Conservation (phyloP, 2,888 invertebrate genomes). For the Uropetala carovei region DNA sequence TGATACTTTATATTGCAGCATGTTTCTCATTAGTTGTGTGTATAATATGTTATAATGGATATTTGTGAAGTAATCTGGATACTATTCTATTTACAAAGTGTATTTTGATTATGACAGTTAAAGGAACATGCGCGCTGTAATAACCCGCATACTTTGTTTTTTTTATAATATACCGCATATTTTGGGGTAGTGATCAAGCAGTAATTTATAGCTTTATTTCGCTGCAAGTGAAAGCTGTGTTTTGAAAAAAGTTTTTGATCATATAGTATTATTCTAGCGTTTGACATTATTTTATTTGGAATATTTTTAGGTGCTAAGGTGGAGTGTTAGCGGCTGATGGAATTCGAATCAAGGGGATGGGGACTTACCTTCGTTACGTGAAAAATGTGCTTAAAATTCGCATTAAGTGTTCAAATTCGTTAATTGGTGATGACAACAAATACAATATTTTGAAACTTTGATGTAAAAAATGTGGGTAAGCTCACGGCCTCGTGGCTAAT, state of each 20-base stretch:
- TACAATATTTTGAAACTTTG: slow-evolving; percentile 48
- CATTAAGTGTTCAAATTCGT: slow-evolving; percentile 12
- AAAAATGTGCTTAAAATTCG: slow-evolving; percentile 33
- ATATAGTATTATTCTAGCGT: neutral
- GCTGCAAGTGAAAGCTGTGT: neutral
- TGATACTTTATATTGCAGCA: neutral
- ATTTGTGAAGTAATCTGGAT: no score
- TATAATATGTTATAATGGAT: no score
- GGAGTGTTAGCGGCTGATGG: slow-evolving; percentile 29
- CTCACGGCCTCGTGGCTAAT: slow-evolving; percentile 62
- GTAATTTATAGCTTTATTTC: no score
- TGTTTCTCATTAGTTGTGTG: no score
- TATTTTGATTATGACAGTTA: neutral
- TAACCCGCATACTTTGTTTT: no score
- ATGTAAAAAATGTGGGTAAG: slow-evolving; percentile 56
- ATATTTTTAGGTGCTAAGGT: slow-evolving; percentile 15
- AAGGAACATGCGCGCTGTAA: neutral
- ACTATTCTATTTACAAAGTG: neutral
- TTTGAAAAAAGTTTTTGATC: neutral
- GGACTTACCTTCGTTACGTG: slow-evolving; percentile 16
- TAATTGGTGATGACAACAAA: slow-evolving; percentile 36
- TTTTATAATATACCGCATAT: no score
- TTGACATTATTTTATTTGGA: neutral
- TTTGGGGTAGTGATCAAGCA: no score
- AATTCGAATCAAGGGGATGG: slow-evolving; percentile 51